Evolutionary conservation across 1,140 invertebrate genomes (phyloP).

Genomic region (Wiebesia pumilae): DNA sequence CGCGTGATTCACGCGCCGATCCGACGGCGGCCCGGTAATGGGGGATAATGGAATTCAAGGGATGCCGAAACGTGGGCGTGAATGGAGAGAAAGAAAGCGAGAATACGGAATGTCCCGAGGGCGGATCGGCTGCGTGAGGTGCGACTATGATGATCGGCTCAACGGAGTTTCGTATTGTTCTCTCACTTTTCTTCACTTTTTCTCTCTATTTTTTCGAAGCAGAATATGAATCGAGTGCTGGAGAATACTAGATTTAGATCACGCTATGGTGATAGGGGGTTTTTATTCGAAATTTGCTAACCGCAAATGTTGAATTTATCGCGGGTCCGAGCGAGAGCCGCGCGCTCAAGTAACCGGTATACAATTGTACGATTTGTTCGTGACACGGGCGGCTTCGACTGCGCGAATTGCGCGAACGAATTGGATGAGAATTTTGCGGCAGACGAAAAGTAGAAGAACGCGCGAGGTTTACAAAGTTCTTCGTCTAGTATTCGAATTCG

Average conservation of each 20-base stretch:
- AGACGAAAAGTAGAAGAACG: not conserved
- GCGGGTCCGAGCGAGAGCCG: not conserved
- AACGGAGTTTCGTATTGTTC: constrained; percentile 17
- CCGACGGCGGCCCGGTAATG: constrained; percentile 59
- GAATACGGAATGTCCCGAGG: constrained; percentile 35
- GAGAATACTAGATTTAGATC: constrained; percentile 38
- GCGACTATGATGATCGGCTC: constrained; percentile 15
- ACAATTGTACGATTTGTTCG: not conserved
- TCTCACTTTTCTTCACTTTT: constrained; percentile 12
- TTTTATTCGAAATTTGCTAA: constrained; percentile 52
- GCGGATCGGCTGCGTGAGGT: not conserved
- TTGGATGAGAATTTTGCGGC: not conserved
- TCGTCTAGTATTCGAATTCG: not conserved
- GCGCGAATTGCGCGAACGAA: not conserved
- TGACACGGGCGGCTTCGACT: not conserved
- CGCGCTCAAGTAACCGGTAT: no score
- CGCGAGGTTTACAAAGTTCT: not conserved
- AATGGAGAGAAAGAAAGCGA: constrained; percentile 45
- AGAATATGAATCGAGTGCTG: constrained; percentile 18
- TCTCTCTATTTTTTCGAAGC: not conserved
- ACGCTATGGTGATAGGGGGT: constrained; percentile 30
- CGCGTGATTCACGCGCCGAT: constrained; percentile 58
- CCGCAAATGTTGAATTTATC: constrained; percentile 50
- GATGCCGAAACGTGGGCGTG: constrained; percentile 58
- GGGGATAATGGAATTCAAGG: constrained; percentile 65